Evolutionary conservation across 2,113 vertebrate species (phyloP), one percentile per base, ranked within the genome.

Genomic region (Acanthisitta chloris): DNA sequence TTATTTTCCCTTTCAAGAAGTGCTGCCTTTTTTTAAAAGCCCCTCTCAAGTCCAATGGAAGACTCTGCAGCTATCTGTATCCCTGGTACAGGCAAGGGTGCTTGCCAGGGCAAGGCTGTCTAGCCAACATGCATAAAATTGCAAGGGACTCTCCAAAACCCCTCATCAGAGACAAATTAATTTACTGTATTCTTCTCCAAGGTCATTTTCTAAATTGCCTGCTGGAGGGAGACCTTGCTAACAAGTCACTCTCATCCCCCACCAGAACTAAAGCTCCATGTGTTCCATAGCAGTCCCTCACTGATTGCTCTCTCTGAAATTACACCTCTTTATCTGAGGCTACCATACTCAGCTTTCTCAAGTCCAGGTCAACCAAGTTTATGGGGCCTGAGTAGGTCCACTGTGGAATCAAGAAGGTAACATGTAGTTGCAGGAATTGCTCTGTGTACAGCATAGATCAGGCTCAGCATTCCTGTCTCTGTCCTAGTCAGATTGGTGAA

Each of bases 191-290:
- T 88, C 70, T 87, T 91, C 66, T 92, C 66, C 95, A 92, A 82
- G 81, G 94, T 91, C 61, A 84, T 72, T 91, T 94, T 85, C 81
- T n/a, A 72, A 79, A 94, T 79, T 94, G 86, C 31, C 74, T 95
- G 40, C 78, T 96, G 89, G 36, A 95, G 45, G 57, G 40, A 96
- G 89, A 92, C 87, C 49, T 92, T 88, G 46, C 62, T 87, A 74
- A 48, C 61, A 82, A 79, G 77, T 92, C 81, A 43, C n/a, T 76
- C 42, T 84, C 40, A 42, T 90, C 86, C 91, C 77, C 80, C 82
- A 61, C 62, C 6, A 17, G 65, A 91, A 38, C 42, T 28, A 59
- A 55, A 62, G 48, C 65, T 79, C 70, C 49, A 6, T 46, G 64
- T 85, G 92, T 80, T 79, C 58, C 52, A 31, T 8, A 79, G 69